These are phyloP conservation scores for Indicator indicator DNA, from an alignment of 2,113 vertebrate species.

Conservation along the genomic window DNA sequence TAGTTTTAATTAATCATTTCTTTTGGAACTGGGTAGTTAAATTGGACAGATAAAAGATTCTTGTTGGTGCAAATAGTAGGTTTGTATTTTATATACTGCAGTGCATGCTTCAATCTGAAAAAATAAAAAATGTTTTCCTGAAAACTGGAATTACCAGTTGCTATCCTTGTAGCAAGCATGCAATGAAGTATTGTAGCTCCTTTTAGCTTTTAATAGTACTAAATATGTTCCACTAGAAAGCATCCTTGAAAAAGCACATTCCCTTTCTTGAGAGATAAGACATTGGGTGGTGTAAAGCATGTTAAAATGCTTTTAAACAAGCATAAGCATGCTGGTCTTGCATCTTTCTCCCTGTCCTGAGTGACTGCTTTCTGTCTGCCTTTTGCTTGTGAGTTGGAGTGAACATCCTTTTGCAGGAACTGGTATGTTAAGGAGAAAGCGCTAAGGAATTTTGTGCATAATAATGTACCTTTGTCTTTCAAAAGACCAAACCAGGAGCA, in stretches of 20 bases:
- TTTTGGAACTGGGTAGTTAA: not conserved
- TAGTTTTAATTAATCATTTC: not conserved
- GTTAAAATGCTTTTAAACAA: not conserved
- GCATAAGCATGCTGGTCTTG: not conserved
- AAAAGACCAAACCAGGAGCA: not conserved
- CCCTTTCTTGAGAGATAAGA: not conserved
- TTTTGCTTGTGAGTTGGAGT: not conserved
- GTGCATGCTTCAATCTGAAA: not conserved
- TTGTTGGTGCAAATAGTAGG: not conserved
- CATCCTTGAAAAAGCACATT: not conserved
- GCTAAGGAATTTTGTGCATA: not conserved
- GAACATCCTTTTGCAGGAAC: not conserved
- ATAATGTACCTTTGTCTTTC: not conserved
- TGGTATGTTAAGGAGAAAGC: not conserved
- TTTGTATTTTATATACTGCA: not conserved
- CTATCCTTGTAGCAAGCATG: not conserved
- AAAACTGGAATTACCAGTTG: not conserved
- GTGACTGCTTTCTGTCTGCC: not conserved
- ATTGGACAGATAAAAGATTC: not conserved
- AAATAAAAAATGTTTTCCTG: not conserved
- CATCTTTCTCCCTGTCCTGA: not conserved
- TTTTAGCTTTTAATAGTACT: not conserved
- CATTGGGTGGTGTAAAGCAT: not conserved
- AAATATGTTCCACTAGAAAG: not conserved
- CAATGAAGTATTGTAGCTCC: not conserved